Percentiles rank a stretch among this genome's conserved stretches.
Evolutionary conservation across 2,113 vertebrate species (phyloP).

Genomic region (Ancistrus triradiatus): DNA sequence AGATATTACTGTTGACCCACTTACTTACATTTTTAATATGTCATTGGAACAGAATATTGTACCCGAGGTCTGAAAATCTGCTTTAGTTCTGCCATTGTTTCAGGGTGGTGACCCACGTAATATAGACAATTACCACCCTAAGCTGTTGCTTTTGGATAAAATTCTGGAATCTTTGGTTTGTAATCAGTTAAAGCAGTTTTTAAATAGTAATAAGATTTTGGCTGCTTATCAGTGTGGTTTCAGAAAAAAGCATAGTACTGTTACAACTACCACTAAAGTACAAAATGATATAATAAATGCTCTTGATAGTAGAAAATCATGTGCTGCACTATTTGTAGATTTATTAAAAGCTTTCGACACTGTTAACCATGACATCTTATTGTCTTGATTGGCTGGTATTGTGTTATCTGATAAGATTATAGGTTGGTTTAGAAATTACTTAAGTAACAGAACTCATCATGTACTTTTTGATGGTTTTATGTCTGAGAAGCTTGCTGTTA

Average conservation of each 20-base stretch:
- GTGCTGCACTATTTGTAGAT: neutral
- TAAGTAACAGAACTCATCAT: neutral
- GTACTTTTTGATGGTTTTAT: no score
- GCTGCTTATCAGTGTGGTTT: neutral
- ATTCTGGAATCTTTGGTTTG: neutral
- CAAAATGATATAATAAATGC: neutral
- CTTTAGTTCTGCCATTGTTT: neutral
- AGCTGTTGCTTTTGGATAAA: neutral
- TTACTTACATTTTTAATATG: neutral
- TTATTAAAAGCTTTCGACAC: neutral
- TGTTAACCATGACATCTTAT: neutral
- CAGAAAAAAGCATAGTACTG: no score
- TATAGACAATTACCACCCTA: neutral
- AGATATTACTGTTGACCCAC: neutral
- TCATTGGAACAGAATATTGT: neutral
- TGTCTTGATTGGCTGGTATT: neutral
- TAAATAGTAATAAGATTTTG: neutral
- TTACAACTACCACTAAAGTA: conserved; percentile 2
- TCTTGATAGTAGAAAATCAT: no score
- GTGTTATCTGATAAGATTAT: neutral
- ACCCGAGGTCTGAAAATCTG: neutral
- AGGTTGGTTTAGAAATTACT: neutral
- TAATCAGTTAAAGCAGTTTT: neutral
- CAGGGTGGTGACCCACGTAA: neutral
- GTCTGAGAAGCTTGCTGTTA: no score